phyloP scores from a whole-genome alignment of 2,113 vertebrate genomes.

The Macquaria ambigua region DNA sequence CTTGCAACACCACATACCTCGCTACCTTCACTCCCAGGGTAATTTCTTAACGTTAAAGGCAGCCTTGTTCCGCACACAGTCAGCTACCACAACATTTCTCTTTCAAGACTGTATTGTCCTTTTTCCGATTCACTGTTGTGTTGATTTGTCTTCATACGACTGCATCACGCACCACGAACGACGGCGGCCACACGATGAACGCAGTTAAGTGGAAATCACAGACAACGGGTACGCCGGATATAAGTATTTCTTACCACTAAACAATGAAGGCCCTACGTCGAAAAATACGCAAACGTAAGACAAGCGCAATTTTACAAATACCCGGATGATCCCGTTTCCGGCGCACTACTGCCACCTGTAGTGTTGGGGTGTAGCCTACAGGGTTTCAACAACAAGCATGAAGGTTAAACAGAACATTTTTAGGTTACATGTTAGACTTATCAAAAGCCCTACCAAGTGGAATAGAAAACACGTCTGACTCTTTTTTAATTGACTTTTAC shows the following conservation, averaged over 20 bases:
- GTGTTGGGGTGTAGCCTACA: slow-evolving; percentile 17
- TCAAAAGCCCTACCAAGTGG: not conserved
- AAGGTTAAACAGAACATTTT: not conserved
- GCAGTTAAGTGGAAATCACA: slow-evolving; percentile 43
- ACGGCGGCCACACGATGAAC: slow-evolving; percentile 65
- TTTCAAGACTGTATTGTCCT: not conserved
- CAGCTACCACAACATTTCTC: slow-evolving; percentile 64
- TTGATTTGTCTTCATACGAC: slow-evolving; percentile 27
- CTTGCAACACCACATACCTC: not conserved
- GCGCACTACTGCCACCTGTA: slow-evolving; percentile 1
- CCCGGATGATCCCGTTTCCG: slow-evolving; percentile 66
- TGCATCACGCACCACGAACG: slow-evolving; percentile 49
- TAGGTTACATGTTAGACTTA: not conserved
- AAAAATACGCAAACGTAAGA: slow-evolving; percentile 45
- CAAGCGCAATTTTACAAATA: slow-evolving; percentile 30
- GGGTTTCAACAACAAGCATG: not conserved
- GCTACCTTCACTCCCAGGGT: slow-evolving; percentile 35
- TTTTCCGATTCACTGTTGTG: slow-evolving; percentile 11
- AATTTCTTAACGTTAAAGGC: not conserved
- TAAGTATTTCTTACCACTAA: rapidly evolving
- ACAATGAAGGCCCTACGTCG: slow-evolving; percentile 4
- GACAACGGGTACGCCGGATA: slow-evolving; percentile 3
- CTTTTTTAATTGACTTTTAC: no score
- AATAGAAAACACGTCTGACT: no score
- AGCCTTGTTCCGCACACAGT: not conserved